A percentile compares a stretch with the other conserved stretches of the same genome.
Evolutionary conservation across 1,140 invertebrate genomes (phyloP).

Genomic region (Temnothorax longispinosus): DNA sequence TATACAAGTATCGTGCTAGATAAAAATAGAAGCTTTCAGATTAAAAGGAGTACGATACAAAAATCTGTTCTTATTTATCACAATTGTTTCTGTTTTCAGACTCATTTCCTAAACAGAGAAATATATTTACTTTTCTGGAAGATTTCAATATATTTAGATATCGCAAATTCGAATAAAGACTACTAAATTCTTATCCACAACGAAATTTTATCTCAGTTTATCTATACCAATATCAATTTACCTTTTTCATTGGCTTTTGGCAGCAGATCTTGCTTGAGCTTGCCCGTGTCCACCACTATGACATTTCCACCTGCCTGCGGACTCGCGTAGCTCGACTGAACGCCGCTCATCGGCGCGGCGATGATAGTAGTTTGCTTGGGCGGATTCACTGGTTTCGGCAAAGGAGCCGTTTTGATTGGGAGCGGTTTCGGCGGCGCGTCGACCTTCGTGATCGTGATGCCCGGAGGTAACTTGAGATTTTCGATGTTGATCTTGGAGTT

Average conservation of each 20-base stretch:
- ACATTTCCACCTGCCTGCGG: constrained; percentile 87
- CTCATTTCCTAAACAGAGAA: too few relatives aligned
- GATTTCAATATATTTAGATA: too few relatives aligned
- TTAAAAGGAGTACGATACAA: too few relatives aligned
- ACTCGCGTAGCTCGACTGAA: constrained; percentile 80
- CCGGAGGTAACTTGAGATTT: constrained; percentile 91
- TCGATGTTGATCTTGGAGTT: constrained; percentile 86
- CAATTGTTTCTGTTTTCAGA: too few relatives aligned
- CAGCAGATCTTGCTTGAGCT: constrained; percentile 85
- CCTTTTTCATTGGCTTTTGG: constrained; percentile 80
- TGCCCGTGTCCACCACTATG: constrained; percentile 89
- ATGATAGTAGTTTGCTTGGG: constrained; percentile 84
- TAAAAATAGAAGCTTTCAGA: too few relatives aligned
- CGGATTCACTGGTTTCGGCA: constrained; percentile 77
- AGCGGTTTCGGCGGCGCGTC: constrained; percentile 86
- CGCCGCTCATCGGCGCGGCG: constrained; percentile 82
- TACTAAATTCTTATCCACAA: too few relatives aligned
- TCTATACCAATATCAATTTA: constrained; percentile 53
- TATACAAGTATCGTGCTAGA: too few relatives aligned
- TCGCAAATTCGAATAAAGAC: too few relatives aligned
- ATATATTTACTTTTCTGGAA: too few relatives aligned
- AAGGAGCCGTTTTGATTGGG: constrained; percentile 82
- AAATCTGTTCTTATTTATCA: too few relatives aligned
- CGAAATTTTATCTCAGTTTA: too few relatives aligned
- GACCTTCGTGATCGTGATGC: constrained; percentile 93